Percentiles rank a stretch among this genome's conserved stretches.
phyloP scores from a whole-genome alignment of 2,113 vertebrate genomes.

The Spizaetus ornatus region DNA sequence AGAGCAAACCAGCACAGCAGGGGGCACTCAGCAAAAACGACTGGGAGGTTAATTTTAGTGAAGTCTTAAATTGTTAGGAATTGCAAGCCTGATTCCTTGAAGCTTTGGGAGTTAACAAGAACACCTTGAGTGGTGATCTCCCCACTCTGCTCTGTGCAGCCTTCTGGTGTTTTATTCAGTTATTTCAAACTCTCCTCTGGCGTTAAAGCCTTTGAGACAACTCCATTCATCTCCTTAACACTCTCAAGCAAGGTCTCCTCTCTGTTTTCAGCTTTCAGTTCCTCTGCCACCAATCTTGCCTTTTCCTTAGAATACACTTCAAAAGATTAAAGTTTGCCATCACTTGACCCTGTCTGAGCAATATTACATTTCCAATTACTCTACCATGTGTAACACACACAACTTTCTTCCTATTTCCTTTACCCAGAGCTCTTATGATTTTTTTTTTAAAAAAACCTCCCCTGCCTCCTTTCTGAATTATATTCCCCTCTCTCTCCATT shows the following conservation, averaged over 20 bases:
- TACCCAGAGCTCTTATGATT: neutral
- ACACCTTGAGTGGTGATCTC: neutral
- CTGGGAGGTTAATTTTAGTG: neutral
- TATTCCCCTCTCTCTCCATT: neutral
- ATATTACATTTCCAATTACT: neutral
- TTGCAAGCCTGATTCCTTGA: neutral
- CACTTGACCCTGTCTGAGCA: neutral
- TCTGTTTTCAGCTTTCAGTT: neutral
- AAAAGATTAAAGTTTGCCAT: neutral
- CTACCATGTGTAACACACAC: neutral
- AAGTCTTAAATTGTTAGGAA: neutral
- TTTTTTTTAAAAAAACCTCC: neutral
- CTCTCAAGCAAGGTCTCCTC: neutral
- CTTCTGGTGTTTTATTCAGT: neutral
- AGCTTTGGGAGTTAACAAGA: neutral
- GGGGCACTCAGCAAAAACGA: neutral
- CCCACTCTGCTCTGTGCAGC: neutral
- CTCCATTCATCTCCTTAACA: neutral
- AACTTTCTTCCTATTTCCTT: neutral
- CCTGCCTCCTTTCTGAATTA: neutral
- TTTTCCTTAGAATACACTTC: neutral
- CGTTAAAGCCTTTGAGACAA: neutral
- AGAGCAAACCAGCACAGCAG: neutral
- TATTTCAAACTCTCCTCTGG: neutral
- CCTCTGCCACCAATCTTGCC: neutral